These are phyloP conservation scores for Galleria mellonella DNA, from an alignment of 1,140 invertebrate genomes.

Conservation along the genomic window DNA sequence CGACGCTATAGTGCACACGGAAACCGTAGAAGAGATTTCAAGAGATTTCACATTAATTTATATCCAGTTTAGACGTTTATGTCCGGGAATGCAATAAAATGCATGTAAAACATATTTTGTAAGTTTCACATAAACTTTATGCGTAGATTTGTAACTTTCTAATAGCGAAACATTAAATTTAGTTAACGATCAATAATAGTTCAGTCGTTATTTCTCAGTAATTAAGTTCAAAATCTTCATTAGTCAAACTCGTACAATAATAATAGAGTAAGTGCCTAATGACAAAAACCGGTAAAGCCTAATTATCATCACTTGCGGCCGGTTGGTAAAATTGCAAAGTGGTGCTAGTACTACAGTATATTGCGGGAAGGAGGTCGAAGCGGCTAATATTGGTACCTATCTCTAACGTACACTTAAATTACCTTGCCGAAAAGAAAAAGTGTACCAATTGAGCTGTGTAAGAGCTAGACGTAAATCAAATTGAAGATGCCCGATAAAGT, in stretches of 20 bases:
- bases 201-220: conserved; percentile 6
- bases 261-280: conserved; percentile 10
- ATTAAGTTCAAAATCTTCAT: conserved; percentile 20
- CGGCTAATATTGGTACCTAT: conserved; percentile 19
- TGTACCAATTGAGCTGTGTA: conserved; percentile 62
- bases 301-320: conserved; percentile 24
- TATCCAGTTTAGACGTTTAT: conserved; percentile 6
- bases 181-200: conserved; percentile 15
- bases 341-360: no score
- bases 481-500: conserved; percentile 74
- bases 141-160: conserved; percentile 13
- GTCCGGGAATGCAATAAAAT: conserved; percentile 11
- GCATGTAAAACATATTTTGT: conserved; percentile 12
- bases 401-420: conserved; percentile 35
- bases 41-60: conserved; percentile 7
- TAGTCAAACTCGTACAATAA: conserved; percentile 5
- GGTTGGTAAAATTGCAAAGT: neutral
- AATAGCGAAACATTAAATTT: conserved; percentile 8
- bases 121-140: conserved; percentile 14
- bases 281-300: conserved; percentile 14
- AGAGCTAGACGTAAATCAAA: conserved; percentile 70
- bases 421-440: conserved; percentile 62
- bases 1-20: conserved; percentile 1
- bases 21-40: conserved; percentile 9
- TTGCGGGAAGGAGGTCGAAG: conserved; percentile 23